A percentile compares a stretch with the other conserved stretches of the same genome.
Evolutionary conservation across 2,113 vertebrate genomes (phyloP).

Genomic region (Ancistrus triradiatus): DNA sequence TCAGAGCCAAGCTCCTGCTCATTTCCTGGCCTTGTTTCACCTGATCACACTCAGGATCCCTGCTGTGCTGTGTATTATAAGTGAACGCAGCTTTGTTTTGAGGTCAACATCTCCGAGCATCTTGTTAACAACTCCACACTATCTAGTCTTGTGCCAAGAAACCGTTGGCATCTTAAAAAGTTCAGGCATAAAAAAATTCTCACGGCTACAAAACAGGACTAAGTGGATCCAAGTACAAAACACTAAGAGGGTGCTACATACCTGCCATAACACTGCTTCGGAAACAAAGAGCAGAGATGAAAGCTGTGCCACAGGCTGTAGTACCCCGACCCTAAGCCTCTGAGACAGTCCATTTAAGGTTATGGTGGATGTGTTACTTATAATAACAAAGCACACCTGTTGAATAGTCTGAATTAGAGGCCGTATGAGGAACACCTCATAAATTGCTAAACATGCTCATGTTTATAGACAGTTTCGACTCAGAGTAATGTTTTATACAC

Average conservation of each 20-base stretch:
- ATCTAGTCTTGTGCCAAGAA: slow-evolving; percentile 6
- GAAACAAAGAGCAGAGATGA: slow-evolving; percentile 43
- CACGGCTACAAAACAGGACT: slow-evolving; percentile 35
- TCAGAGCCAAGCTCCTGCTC: slow-evolving; percentile 22
- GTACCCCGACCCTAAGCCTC: slow-evolving; percentile 10
- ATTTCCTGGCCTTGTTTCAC: slow-evolving; percentile 18
- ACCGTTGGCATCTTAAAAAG: slow-evolving; percentile 24
- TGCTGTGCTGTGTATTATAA: no score
- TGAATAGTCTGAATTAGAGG: slow-evolving; percentile 46
- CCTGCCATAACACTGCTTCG: slow-evolving; percentile 38
- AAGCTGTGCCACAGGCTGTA: slow-evolving; percentile 28
- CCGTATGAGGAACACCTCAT: slow-evolving; percentile 31
- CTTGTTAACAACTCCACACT: slow-evolving; percentile 22
- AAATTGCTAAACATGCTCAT: slow-evolving; percentile 47
- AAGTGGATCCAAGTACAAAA: slow-evolving; percentile 41
- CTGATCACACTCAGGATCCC: neutral
- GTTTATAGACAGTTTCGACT: slow-evolving; percentile 44
- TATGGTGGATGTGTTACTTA: slow-evolving; percentile 40
- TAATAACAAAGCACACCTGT: slow-evolving; percentile 55
- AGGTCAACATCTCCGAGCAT: slow-evolving; percentile 20
- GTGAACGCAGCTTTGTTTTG: neutral
- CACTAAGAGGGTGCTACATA: slow-evolving; percentile 32
- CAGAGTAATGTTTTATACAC: slow-evolving; percentile 37
- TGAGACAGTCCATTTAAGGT: slow-evolving; percentile 42
- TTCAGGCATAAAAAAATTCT: slow-evolving; percentile 12